Percentiles rank a stretch among this genome's conserved stretches.
These are phyloP conservation scores for Philypnodon macrostomus DNA, from an alignment of 2,797 vertebrate species.

Conservation along the genomic window DNA sequence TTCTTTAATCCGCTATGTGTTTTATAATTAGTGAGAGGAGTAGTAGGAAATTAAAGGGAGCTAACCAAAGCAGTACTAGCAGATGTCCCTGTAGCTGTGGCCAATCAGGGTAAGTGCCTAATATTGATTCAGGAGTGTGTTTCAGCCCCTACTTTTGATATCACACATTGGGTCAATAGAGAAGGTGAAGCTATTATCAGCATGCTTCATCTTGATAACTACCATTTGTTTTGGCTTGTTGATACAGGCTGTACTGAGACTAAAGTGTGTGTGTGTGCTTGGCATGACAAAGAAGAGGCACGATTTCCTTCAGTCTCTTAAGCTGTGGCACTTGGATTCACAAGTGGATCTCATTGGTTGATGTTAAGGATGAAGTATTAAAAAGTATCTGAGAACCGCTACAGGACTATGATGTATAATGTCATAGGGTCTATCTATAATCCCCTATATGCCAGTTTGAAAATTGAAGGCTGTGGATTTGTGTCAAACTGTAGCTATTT, in stretches of 20 bases:
- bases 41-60: slow-evolving; percentile 34
- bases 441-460: slow-evolving; percentile 63
- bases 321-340: slow-evolving; percentile 57
- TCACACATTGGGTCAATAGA: slow-evolving; percentile 65
- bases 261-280: slow-evolving; percentile 1
- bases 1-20: slow-evolving; percentile 30
- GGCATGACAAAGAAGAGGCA: slow-evolving; percentile 3
- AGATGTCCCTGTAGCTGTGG: slow-evolving; percentile 52
- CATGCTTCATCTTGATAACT: slow-evolving; percentile 58
- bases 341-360: slow-evolving; percentile 53
- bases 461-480: slow-evolving; percentile 54
- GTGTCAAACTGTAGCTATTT: slow-evolving; percentile 42
- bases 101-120: slow-evolving; percentile 76
- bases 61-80: slow-evolving; percentile 51
- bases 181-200: slow-evolving; percentile 67
- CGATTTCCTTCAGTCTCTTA: slow-evolving; percentile 17
- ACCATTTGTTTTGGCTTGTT: slow-evolving; percentile 54
- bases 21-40: slow-evolving; percentile 36
- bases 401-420: slow-evolving; percentile 69
- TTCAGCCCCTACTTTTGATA: slow-evolving; percentile 65
- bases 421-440: slow-evolving; percentile 67
- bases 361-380: slow-evolving; percentile 70
- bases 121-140: slow-evolving; percentile 67
- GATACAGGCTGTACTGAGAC: slow-evolving; percentile 26
- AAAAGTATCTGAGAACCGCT: slow-evolving; percentile 63